Percentiles rank a stretch among this genome's conserved stretches.
Evolutionary conservation across 2,888 invertebrate genomes (phyloP).

Genomic region (Shargacucullia verbasci): DNA sequence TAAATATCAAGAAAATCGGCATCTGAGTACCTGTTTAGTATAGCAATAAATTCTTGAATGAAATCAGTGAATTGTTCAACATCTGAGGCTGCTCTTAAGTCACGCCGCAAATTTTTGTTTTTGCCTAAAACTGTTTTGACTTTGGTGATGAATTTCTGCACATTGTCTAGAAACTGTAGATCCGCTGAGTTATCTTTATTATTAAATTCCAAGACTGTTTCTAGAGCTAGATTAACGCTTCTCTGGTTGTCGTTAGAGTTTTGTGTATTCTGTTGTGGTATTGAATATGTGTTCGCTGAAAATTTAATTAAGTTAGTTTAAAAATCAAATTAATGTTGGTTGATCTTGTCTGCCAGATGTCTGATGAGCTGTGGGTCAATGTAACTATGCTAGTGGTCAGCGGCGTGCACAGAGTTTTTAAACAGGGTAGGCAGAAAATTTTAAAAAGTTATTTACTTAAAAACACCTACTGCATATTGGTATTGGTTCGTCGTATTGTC

Average conservation of each 20-base stretch:
- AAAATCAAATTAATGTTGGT: too few relatives aligned
- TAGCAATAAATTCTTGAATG: conserved; percentile 52
- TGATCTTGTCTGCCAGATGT: too few relatives aligned
- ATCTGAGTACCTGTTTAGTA: conserved; percentile 62
- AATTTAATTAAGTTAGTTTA: not conserved
- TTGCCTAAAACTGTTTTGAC: conserved; percentile 56
- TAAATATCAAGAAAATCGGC: conserved; percentile 63
- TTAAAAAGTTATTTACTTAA: too few relatives aligned
- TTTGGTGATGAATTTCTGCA: conserved; percentile 62
- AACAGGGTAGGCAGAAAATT: too few relatives aligned
- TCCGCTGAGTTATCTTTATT: conserved; percentile 59
- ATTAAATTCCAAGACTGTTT: conserved; percentile 73
- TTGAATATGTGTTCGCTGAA: not conserved
- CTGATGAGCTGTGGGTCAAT: too few relatives aligned
- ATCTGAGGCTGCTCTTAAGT: not conserved
- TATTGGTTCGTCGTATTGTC: too few relatives aligned
- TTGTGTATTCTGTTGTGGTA: not conserved
- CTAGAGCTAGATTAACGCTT: conserved; percentile 69
- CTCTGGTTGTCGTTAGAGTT: conserved; percentile 18
- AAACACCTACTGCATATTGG: too few relatives aligned
- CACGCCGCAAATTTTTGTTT: conserved; percentile 19
- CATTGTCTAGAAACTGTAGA: conserved; percentile 60
- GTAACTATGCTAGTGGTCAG: too few relatives aligned
- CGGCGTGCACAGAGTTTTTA: too few relatives aligned
- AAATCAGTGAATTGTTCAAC: conserved; percentile 65